phyloP scores from a whole-genome alignment of 2,797 vertebrate species.

The Fringilla coelebs region DNA sequence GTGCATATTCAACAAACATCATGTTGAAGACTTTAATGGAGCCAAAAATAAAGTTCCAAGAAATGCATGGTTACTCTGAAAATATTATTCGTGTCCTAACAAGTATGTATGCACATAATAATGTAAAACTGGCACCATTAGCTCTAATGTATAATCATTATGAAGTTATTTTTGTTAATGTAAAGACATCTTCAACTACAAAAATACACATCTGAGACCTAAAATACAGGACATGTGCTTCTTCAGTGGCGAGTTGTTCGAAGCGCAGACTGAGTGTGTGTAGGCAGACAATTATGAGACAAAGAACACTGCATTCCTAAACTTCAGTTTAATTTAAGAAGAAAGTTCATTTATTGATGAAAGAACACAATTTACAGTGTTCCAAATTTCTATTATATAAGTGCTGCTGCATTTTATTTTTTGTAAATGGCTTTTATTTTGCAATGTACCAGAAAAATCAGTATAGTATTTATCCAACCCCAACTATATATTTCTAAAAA shows the following conservation, averaged over 20 bases:
- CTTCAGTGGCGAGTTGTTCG: background rate
- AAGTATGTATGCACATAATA: background rate
- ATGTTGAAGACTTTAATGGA: background rate
- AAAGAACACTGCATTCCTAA: slow-evolving; percentile 61
- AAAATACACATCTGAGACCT: slow-evolving; percentile 38
- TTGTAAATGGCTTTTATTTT: background rate
- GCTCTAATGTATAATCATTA: slow-evolving; percentile 22
- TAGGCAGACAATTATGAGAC: slow-evolving; percentile 49
- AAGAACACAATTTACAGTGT: slow-evolving; percentile 62
- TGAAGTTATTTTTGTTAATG: slow-evolving; percentile 43
- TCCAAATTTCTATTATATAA: slow-evolving; percentile 67
- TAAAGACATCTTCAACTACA: slow-evolving; percentile 40
- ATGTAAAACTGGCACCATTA: background rate
- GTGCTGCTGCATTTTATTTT: slow-evolving; percentile 44
- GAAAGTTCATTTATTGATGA: slow-evolving; percentile 66
- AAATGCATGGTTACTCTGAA: background rate
- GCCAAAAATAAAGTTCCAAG: background rate
- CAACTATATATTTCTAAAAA: background rate
- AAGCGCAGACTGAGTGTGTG: slow-evolving; percentile 2
- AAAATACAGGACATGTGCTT: slow-evolving; percentile 14
- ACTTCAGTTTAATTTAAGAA: slow-evolving; percentile 52
- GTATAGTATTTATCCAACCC: background rate
- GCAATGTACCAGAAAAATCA: background rate
- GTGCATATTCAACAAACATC: background rate
- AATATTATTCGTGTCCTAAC: slow-evolving; percentile 6